phyloP scores from a whole-genome alignment of 2,888 invertebrate species.

The Drosophila formosana region DNA sequence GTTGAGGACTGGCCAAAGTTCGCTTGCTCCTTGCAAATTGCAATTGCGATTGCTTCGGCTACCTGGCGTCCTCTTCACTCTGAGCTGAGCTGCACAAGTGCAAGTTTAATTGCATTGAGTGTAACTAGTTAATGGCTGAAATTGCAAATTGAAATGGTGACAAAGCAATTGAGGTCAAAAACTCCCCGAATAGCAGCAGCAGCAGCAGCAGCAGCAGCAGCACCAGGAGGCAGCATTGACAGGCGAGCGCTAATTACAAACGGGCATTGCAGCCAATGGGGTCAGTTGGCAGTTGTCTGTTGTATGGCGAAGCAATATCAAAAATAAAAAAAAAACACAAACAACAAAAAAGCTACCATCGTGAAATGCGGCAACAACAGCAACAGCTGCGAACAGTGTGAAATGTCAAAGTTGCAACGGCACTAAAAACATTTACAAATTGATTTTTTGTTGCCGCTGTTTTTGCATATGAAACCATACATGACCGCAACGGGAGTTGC shows the following conservation, averaged over 20 bases:
- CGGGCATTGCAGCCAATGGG: constrained; percentile 72
- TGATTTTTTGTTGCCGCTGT: constrained; percentile 71
- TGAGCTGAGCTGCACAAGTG: constrained; percentile 54
- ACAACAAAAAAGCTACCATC: not conserved
- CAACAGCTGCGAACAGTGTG: constrained; percentile 54
- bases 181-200: constrained; percentile 61
- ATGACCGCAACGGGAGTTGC: constrained; percentile 69
- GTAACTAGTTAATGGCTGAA: constrained; percentile 80
- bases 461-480: constrained; percentile 59
- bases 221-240: constrained; percentile 30
- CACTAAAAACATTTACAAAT: constrained; percentile 77
- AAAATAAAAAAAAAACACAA: constrained; percentile 31
- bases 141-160: constrained; percentile 81
- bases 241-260: constrained; percentile 61
- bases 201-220: constrained; percentile 27
- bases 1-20: constrained; percentile 25
- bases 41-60: constrained; percentile 10
- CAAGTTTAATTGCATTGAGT: constrained; percentile 79
- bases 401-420: constrained; percentile 71
- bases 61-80: constrained; percentile 34
- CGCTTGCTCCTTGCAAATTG: constrained; percentile 44
- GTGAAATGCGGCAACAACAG: constrained; percentile 18
- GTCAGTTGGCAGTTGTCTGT: constrained; percentile 64
- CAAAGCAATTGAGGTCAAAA: constrained; percentile 81
- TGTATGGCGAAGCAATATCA: constrained; percentile 48